Base-by-base conservation (phyloP, 2,113 vertebrate species). In the Maccullochella peelii region DNA sequence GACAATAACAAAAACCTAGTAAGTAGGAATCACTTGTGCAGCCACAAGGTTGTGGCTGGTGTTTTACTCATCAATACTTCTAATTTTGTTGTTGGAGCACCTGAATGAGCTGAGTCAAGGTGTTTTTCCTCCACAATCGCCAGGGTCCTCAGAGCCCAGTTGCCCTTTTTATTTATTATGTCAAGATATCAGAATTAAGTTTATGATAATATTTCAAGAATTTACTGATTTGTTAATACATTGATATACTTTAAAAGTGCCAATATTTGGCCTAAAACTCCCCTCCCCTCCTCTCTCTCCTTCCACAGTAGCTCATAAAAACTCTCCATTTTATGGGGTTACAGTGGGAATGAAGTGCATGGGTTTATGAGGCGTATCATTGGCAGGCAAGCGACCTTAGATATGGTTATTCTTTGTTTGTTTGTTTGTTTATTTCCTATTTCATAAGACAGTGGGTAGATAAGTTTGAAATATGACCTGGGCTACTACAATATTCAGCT, bases 281-380 rank as follows among this genome's bases (percentile, higher is more conserved):
- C 27, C 21, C 5, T 55, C 44, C 47, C 50, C 47, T 3, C 30
- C 57, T 21, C n/a, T 33, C 23, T 38, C 27, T 57, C 1, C 44
- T 30, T 30, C 54, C 5, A 6, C n/a, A 0, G 42, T 21, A 68
- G 52, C 82, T 88, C 80, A 73, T 91, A 80, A 91, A 91, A 77
- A 20, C 77, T 92, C 76, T 85, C 87, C 84, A 21, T 70, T 86
- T 88, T 81, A 92, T 88, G 69, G 72, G 81, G 90, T 84, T 77
- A 77, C 69, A 59, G 68, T 54, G 47, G 40, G 77, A 89, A 86
- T 82, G 70, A 80, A 79, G 79, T 74, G 89, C 84, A 74, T 16
- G 21, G 50, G 4, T 91, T 91, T 90, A 90, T 93, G 86, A 84
- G 58, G 74, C 73, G 5, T 74, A 77, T 84, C 83, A 74, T 66